phyloP scores from a whole-genome alignment of 23 tunicate genomes.

The Trididemnum nubilum region DNA sequence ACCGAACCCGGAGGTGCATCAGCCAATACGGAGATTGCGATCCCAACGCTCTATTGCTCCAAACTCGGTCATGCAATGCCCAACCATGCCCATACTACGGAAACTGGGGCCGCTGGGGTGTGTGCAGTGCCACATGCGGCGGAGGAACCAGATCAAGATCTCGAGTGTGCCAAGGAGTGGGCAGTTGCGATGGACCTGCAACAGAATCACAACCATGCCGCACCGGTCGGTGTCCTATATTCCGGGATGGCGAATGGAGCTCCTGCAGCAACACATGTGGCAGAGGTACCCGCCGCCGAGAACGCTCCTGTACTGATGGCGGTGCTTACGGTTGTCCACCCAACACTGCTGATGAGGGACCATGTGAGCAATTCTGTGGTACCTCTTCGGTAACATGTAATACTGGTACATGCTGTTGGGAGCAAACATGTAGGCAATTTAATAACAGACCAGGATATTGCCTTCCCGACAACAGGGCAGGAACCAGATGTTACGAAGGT shows the following conservation, averaged over 20 bases:
- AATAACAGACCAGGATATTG: slow-evolving; percentile 31
- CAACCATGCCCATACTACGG: slow-evolving; percentile 38
- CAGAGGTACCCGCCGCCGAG: slow-evolving; percentile 6
- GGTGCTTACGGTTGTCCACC: slow-evolving; percentile 47
- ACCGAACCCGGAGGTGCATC: slow-evolving; percentile 37
- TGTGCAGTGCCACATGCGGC: slow-evolving; percentile 1
- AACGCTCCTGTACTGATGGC: slow-evolving; percentile 2
- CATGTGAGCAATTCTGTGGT: slow-evolving; percentile 21
- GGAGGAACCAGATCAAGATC: slow-evolving; percentile 1
- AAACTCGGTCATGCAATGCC: slow-evolving; percentile 44
- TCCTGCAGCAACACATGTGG: slow-evolving; percentile 32
- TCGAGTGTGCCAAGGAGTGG: slow-evolving; percentile 7
- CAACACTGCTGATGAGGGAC: not conserved
- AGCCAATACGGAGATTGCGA: slow-evolving; percentile 18
- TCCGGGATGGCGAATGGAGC: slow-evolving; percentile 7
- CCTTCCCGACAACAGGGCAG: not conserved
- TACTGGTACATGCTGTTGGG: not conserved
- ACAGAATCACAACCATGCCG: slow-evolving; percentile 8
- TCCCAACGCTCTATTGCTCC: slow-evolving; percentile 15
- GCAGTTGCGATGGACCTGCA: slow-evolving; percentile 38
- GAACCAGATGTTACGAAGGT: not conserved
- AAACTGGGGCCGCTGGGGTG: slow-evolving; percentile 5
- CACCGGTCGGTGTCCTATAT: slow-evolving; percentile 28
- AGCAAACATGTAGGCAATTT: not conserved
- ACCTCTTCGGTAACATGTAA: not conserved